phyloP scores from a whole-genome alignment of 2,797 vertebrate genomes.

The Urosaurus nigricauda region DNA sequence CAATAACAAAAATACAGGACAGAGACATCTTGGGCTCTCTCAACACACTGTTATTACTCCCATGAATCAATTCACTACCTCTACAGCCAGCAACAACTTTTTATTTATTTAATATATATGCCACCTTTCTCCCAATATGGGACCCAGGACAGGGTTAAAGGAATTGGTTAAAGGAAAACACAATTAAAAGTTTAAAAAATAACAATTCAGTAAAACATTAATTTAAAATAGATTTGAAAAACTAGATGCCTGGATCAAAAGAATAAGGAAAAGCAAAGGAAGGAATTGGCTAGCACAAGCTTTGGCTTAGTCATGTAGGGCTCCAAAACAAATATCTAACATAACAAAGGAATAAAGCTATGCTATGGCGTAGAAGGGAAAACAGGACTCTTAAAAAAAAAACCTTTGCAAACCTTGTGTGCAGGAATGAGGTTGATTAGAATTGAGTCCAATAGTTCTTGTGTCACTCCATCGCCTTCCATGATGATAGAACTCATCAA shows the following conservation, averaged over 20 bases:
- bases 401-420: conserved; percentile 88
- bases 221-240: background rate
- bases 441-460: conserved; percentile 97
- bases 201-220: background rate
- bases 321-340: background rate
- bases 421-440: conserved; percentile 99
- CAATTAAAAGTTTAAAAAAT: too few species aligned
- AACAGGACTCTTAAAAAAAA: background rate
- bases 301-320: background rate
- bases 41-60: background rate
- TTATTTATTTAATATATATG: too few species aligned
- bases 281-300: background rate
- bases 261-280: background rate
- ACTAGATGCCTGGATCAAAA: background rate
- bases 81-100: background rate
- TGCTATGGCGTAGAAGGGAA: background rate
- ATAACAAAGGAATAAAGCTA: conserved; percentile 12
- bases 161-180: too few species aligned
- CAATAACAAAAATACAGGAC: background rate
- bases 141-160: too few species aligned
- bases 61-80: background rate
- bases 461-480: conserved; percentile 99
- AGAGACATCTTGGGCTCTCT: background rate
- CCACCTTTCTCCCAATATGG: too few species aligned
- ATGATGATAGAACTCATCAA: conserved; percentile 99